phyloP scores from a whole-genome alignment of 2,113 vertebrate species.

The Barnardius zonarius region DNA sequence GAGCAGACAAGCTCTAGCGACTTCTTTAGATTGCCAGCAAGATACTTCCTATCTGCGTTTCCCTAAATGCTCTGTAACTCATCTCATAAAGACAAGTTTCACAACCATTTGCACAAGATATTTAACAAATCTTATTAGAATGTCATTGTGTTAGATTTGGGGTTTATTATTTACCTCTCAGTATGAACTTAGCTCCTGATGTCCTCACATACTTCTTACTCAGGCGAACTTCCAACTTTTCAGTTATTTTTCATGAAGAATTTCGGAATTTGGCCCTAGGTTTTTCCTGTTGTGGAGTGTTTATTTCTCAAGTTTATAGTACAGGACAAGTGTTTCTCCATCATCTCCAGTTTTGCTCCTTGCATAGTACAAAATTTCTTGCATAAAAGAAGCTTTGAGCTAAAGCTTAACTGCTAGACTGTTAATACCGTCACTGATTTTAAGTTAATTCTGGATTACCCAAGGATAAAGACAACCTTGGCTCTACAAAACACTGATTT shows the following conservation, averaged over 20 bases:
- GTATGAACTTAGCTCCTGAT: not conserved
- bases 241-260: not conserved
- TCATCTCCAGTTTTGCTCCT: not conserved
- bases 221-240: not conserved
- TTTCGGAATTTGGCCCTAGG: not conserved
- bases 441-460: not conserved
- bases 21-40: slow-evolving; percentile 6
- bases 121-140: slow-evolving; percentile 34
- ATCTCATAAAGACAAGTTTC: slow-evolving; percentile 17
- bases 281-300: not conserved
- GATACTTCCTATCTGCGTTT: slow-evolving; percentile 17
- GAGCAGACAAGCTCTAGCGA: slow-evolving; percentile 14
- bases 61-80: not conserved
- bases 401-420: not conserved
- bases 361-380: not conserved
- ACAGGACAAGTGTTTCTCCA: not conserved
- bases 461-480: not conserved
- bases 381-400: not conserved
- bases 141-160: not conserved
- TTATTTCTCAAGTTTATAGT: slow-evolving; percentile 10
- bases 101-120: slow-evolving; percentile 11
- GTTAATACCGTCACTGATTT: not conserved
- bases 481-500: not conserved
- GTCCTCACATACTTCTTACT: not conserved
- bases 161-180: slow-evolving; percentile 9